Base-by-base conservation (phyloP, 1,140 invertebrate genomes). In the Conus betulinus region DNA sequence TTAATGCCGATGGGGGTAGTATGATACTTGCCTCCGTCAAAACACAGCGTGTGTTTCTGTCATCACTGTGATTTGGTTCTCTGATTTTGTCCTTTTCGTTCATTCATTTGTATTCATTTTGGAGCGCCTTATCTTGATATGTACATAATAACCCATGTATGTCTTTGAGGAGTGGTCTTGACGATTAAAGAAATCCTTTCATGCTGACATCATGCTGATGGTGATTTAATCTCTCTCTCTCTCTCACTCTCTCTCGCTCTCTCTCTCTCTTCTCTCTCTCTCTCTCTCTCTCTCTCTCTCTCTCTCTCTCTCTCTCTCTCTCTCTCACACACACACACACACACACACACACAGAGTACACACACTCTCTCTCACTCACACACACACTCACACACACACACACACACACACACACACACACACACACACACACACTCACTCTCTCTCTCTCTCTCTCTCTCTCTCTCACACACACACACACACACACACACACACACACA, bases 201-300 rank as follows among this genome's bases (percentile, higher is more conserved):
- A 53, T 63, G 53, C 27, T 84, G 57, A 52, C 23, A 4, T 60
- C 0, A 83, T 20, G 52, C n/a, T n/a, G 55, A n/a, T 57, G 23
- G 67, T 71, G 67, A 17, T n/a, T n/a, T 71, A 23, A 7, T 78
- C 25, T 39, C 25, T 39, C 76, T 27, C 76, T 39, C 25, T 39
- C 10, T 78, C 25, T 5, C 10, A 51, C 76, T 78, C 52, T 55
- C 52, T 83, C 25, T 78, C 25, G 0, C n/a, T 78, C 76, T 39
- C 25, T 78, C 25, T 78, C 25, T 78, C 81, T 55, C 52, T 55
- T 39, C n/a, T 78, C 76, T 39, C 25, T 78, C 25, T 78, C 25
- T 78, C 81, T 55, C 52, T 55, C 76, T 78, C 25, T 78, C 25
- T 78, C n/a, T 78, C 76, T 78, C 25, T 78, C 76, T 78, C 76